phyloP scores from a whole-genome alignment of 2,797 vertebrate species.

The Girardinus metallicus region DNA sequence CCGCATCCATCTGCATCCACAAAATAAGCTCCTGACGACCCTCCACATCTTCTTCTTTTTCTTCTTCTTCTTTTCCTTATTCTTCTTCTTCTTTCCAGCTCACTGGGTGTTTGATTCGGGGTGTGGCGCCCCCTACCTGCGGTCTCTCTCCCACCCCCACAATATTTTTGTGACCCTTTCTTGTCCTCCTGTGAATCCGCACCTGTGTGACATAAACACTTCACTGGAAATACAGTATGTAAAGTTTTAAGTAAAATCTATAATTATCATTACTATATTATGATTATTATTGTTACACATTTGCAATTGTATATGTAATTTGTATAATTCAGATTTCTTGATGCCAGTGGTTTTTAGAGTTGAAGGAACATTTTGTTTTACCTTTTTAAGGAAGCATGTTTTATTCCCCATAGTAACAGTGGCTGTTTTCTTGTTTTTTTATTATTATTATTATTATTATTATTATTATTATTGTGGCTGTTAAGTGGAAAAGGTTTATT shows the following conservation, averaged over 20 bases:
- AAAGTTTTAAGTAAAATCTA: conserved; percentile 78
- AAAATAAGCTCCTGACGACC: conserved; percentile 26
- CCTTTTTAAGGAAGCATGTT: conserved; percentile 83
- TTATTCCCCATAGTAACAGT: conserved; percentile 72
- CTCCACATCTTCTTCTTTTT: conserved; percentile 2
- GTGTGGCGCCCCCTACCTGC: conserved; percentile 50
- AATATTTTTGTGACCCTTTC: conserved; percentile 50
- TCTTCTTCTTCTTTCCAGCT: conserved; percentile 48
- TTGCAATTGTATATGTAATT: conserved; percentile 81
- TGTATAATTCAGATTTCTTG: conserved; percentile 78
- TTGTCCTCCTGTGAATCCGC: conserved; percentile 63
- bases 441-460: conserved; percentile 79
- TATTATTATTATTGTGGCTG: conserved; percentile 77
- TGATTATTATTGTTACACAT: conserved; percentile 74
- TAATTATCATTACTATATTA: conserved; percentile 70
- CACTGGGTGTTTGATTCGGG: conserved; percentile 31
- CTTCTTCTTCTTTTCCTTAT: conserved; percentile 32
- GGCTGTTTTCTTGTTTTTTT: conserved; percentile 64
- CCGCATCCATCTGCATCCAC: conserved; percentile 45
- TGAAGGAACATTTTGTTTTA: conserved; percentile 54
- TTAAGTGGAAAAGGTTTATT: conserved; percentile 73
- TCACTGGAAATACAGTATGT: conserved; percentile 80
- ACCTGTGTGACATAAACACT: conserved; percentile 76
- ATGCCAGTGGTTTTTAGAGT: conserved; percentile 81
- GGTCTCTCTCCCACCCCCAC: conserved; percentile 24